Conservation (phyloP, 2,113 vertebrate species). For the Pogonocichla stellata region DNA sequence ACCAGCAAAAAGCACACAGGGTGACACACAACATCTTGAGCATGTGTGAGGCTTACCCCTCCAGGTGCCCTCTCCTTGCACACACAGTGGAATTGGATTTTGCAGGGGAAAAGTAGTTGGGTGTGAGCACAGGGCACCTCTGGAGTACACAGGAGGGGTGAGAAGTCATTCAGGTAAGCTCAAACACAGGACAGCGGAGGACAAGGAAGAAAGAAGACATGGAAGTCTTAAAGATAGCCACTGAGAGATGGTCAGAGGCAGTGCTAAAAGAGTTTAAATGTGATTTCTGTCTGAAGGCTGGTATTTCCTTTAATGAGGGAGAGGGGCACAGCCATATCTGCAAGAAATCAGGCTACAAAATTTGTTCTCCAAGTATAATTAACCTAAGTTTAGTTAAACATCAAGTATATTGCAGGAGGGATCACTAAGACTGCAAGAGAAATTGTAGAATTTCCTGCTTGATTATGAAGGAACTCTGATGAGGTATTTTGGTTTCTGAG, state of each 20-base stretch:
- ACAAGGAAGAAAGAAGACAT: neutral
- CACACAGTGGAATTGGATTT: neutral
- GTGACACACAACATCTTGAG: neutral
- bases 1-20: neutral
- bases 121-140: neutral
- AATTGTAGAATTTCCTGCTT: neutral
- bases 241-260: neutral
- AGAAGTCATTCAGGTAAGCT: neutral
- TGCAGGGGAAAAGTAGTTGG: neutral
- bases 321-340: neutral
- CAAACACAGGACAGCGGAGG: neutral
- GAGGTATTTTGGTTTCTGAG: neutral
- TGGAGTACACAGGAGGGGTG: neutral
- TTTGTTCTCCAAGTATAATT: neutral
- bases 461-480: neutral
- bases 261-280: neutral
- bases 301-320: neutral
- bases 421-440: neutral
- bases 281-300: neutral
- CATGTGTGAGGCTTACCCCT: fast-evolving
- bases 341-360: neutral
- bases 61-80: neutral
- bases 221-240: neutral
- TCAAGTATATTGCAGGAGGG: neutral
- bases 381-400: neutral